phyloP scores from a whole-genome alignment of 1,140 invertebrate genomes.

The Ptiloglossa arizonensis region DNA sequence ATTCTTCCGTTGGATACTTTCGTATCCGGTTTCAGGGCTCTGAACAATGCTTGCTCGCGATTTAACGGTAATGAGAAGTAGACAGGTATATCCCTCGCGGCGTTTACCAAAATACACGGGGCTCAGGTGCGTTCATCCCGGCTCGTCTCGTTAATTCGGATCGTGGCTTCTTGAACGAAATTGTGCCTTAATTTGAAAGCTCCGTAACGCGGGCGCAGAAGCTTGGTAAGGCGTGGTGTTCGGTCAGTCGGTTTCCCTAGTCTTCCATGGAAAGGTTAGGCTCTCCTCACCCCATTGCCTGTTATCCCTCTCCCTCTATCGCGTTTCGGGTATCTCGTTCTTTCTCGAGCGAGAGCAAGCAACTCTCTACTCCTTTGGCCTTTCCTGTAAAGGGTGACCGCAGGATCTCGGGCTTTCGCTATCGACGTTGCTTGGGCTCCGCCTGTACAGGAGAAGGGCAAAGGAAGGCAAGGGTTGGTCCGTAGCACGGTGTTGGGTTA shows the following conservation, averaged over 20 bases:
- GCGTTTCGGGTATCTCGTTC: conserved; percentile 22
- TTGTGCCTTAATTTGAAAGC: conserved; percentile 80
- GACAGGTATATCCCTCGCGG: neutral
- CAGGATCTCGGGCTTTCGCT: conserved; percentile 76
- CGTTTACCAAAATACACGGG: conserved; percentile 45
- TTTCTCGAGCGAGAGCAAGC: conserved; percentile 56
- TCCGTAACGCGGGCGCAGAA: conserved; percentile 64
- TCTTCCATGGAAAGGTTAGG: conserved; percentile 62
- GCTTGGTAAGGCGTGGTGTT: conserved; percentile 67
- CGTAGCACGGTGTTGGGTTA: conserved; percentile 63
- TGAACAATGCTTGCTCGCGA: neutral
- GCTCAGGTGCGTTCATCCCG: conserved; percentile 57
- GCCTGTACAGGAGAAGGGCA: conserved; percentile 52
- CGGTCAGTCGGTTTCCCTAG: conserved; percentile 66
- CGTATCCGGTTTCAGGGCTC: too few relatives aligned
- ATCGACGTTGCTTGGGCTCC: conserved; percentile 74
- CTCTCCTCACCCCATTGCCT: conserved; percentile 23
- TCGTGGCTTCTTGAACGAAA: conserved; percentile 74
- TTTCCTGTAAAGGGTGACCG: conserved; percentile 76
- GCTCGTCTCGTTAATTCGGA: conserved; percentile 71
- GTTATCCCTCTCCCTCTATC: neutral
- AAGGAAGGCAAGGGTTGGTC: conserved; percentile 54
- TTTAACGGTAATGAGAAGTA: neutral
- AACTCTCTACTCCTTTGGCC: conserved; percentile 72
- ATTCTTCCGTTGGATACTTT: too few relatives aligned